A percentile compares a stretch with the other conserved stretches of the same genome.
Evolutionary conservation across 2,797 vertebrate species (phyloP).

Genomic region (Bryconaethiops microstoma): DNA sequence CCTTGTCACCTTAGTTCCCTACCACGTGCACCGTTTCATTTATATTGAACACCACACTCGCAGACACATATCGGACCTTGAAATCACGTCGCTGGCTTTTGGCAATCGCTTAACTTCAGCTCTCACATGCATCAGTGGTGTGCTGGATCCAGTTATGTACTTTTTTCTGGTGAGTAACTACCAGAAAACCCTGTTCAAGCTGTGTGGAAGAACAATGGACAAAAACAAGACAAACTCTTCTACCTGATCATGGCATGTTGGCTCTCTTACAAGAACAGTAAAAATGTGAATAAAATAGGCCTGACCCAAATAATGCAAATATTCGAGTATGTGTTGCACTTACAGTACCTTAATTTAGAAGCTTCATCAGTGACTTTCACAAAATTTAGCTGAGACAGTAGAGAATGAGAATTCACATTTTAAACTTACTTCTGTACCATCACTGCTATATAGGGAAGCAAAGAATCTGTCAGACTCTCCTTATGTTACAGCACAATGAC

Average conservation of each 20-base stretch:
- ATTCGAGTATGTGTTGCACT: no score
- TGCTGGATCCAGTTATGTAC: slow-evolving; percentile 79
- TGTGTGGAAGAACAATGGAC: slow-evolving; percentile 62
- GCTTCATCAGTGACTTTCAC: no score
- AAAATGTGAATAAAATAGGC: no score
- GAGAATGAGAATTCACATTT: no score
- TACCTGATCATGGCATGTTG: not conserved
- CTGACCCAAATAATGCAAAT: no score
- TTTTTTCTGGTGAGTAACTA: slow-evolving; percentile 74
- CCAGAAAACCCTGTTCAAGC: slow-evolving; percentile 59
- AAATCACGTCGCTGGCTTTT: slow-evolving; percentile 44
- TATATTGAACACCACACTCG: slow-evolving; percentile 64
- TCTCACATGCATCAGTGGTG: slow-evolving; percentile 72
- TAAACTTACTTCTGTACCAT: no score
- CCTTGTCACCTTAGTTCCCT: slow-evolving; percentile 75
- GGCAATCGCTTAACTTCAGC: slow-evolving; percentile 76
- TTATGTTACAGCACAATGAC: no score
- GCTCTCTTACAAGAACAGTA: not conserved
- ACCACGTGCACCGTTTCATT: slow-evolving; percentile 72
- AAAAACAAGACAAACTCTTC: slow-evolving; percentile 18
- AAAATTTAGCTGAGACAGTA: no score
- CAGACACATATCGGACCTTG: not conserved
- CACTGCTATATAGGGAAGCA: no score
- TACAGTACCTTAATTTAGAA: no score
- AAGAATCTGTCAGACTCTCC: no score